Percentiles rank a stretch among this genome's conserved stretches.
Evolutionary conservation across 2,113 vertebrate genomes (phyloP).

Genomic region (Hemicordylus capensis): DNA sequence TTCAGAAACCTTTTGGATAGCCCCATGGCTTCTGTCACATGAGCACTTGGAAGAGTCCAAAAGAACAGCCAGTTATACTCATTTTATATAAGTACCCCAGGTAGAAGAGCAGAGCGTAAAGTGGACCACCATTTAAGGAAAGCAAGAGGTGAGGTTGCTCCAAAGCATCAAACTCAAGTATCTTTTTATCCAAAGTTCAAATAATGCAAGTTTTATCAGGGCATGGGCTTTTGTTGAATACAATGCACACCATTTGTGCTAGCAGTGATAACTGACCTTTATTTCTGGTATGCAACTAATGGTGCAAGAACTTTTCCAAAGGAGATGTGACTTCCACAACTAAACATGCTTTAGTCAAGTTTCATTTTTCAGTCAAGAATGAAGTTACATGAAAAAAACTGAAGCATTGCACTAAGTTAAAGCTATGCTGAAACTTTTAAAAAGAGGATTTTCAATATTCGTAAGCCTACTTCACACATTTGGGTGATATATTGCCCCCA

Average conservation of each 20-base stretch:
- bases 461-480: neutral
- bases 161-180: no score
- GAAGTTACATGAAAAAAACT: neutral
- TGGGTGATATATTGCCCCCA: no score
- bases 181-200: no score
- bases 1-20: no score
- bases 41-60: no score
- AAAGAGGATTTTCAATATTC: neutral
- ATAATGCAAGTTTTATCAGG: neutral
- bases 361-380: constrained; percentile 12
- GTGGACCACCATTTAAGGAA: no score
- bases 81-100: no score
- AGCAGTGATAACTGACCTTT: neutral
- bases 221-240: neutral
- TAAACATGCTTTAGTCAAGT: constrained; percentile 12
- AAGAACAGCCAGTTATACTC: no score
- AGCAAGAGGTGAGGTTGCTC: no score
- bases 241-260: no score
- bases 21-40: no score
- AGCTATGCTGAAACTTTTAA: neutral
- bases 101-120: no score
- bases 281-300: constrained; percentile 13
- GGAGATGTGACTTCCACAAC: neutral
- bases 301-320: neutral
- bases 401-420: neutral